Percentiles rank a stretch among this genome's conserved stretches.
Evolutionary conservation across 2,888 invertebrate species (phyloP).

Genomic region (Hymenopus coronatus): DNA sequence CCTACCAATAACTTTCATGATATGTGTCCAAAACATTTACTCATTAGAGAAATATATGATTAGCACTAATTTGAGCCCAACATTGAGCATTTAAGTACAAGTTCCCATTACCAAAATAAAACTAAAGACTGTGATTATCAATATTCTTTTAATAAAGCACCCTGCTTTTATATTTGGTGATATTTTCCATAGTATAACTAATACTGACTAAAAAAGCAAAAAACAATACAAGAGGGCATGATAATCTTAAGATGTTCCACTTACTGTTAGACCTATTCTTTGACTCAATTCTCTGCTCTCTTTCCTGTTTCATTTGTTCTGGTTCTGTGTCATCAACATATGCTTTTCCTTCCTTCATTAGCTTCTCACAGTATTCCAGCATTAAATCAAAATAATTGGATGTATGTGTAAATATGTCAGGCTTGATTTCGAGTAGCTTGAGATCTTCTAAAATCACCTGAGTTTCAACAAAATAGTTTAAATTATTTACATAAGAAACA

Average conservation of each 20-base stretch:
- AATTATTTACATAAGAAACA: not conserved
- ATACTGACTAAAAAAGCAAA: not conserved
- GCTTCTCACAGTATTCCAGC: constrained; percentile 79
- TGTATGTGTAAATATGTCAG: constrained; percentile 90
- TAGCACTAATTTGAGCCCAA: no score
- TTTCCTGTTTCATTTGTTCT: constrained; percentile 90
- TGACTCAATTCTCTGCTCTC: constrained; percentile 86
- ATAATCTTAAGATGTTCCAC: constrained; percentile 40
- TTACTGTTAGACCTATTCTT: constrained; percentile 79
- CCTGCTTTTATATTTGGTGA: no score
- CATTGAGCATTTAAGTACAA: no score
- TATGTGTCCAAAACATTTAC: no score
- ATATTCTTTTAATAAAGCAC: no score
- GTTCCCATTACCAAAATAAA: no score
- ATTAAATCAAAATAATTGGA: constrained; percentile 96
- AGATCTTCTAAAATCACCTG: constrained; percentile 87
- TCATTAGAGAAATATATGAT: no score
- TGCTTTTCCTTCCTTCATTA: constrained; percentile 86
- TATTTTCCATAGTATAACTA: not conserved
- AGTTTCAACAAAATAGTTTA: not conserved
- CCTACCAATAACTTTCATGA: no score
- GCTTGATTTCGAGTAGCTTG: constrained; percentile 84
- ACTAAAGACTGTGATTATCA: no score
- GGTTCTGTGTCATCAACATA: constrained; percentile 96
- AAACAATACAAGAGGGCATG: not conserved